Base-by-base conservation (phyloP, 2,797 vertebrate genomes). In the Monodelphis domestica region DNA sequence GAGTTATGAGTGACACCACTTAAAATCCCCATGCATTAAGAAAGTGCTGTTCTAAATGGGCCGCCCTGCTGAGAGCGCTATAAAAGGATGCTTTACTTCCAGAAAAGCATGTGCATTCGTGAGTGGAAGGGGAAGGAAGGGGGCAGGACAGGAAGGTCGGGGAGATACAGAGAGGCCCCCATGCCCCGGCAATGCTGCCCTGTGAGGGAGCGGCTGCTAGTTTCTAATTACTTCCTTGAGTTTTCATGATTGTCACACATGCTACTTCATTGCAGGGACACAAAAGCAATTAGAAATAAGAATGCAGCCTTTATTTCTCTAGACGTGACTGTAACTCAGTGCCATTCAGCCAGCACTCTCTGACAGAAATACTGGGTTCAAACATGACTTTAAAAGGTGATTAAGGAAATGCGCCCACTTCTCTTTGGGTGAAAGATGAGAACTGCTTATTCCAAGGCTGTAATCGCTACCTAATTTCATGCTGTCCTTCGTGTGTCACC, bases 401-500 rank as follows among this genome's bases (percentile, higher is more conserved):
- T 95, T 96, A 96, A 96, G 93, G 88, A 98, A 98, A 96, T 33
- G 53, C 89, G 90, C 63, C 90, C 90, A 97, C 97, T 97, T 9
- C 91, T 91, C 90, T 70, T 89, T 91, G 95, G 97, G 33, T 56
- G 88, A 94, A 97, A 97, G 94, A 96, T 56, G 92, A 92, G 89
- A 96, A 95, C 94, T 24, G 89, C 93, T 97, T 95, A 87, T 94
- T 97, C 95, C 78, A 93, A 94, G 95, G 94, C 92, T 95, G 95
- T 95, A 98, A 96, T 97, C 92, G 94, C 94, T 97, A 97, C 95
- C 97, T 93, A 96, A 95, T 98, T 97, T 90, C 38, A 96, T 38
- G 9, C 56, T 98, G 97, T 96, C 98, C 97, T 95, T 98, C 98
- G 98, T 92, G 90, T 94, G 95, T 98, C 96, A 97, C 98, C 97